A percentile compares a stretch with the other conserved stretches of the same genome.
Evolutionary conservation across 2,888 invertebrate genomes (phyloP).

Genomic region (Ptycholaimellus sp.): DNA sequence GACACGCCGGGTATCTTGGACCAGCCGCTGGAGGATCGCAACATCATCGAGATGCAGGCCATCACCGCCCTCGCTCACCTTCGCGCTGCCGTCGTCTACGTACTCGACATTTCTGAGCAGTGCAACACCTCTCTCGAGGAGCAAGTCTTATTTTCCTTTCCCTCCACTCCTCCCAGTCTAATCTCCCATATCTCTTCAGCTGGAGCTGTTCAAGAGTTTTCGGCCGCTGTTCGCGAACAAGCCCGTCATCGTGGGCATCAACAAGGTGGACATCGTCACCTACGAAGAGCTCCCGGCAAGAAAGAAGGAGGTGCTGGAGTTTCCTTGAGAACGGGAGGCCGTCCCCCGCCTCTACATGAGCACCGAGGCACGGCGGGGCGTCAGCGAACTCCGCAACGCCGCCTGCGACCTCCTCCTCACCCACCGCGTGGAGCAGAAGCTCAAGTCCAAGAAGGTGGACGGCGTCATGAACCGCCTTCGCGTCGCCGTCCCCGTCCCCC

Average conservation of each 20-base stretch:
- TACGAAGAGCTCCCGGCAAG: slow-evolving; percentile 49
- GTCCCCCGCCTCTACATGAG: slow-evolving; percentile 69
- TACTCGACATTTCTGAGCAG: slow-evolving; percentile 82
- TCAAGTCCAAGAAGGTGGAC: slow-evolving; percentile 73
- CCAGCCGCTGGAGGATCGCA: slow-evolving; percentile 68
- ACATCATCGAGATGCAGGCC: slow-evolving; percentile 78
- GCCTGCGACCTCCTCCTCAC: slow-evolving; percentile 76
- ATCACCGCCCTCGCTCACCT: slow-evolving; percentile 91
- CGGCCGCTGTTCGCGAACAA: slow-evolving; percentile 78
- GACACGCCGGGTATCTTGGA: slow-evolving; percentile 87
- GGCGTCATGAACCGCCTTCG: slow-evolving; percentile 70
- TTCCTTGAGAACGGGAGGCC: slow-evolving; percentile 25
- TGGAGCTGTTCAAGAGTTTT: slow-evolving; percentile 33
- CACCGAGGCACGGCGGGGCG: slow-evolving; percentile 65
- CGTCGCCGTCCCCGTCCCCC: slow-evolving; percentile 58
- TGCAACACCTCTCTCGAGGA: slow-evolving; percentile 84
- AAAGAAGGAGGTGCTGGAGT: slow-evolving; percentile 38
- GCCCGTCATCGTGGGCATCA: slow-evolving; percentile 67
- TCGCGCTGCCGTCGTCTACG: slow-evolving; percentile 68
- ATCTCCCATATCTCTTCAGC: slow-evolving; percentile 19
- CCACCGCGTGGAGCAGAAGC: slow-evolving; percentile 70
- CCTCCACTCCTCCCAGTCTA: background rate
- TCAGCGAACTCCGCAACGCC: slow-evolving; percentile 51
- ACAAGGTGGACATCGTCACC: slow-evolving; percentile 64
- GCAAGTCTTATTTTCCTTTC: slow-evolving; percentile 39